Evolutionary conservation across 2,888 invertebrate species (phyloP), one percentile per base, ranked within the genome.

Genomic region (Thera obeliscata): DNA sequence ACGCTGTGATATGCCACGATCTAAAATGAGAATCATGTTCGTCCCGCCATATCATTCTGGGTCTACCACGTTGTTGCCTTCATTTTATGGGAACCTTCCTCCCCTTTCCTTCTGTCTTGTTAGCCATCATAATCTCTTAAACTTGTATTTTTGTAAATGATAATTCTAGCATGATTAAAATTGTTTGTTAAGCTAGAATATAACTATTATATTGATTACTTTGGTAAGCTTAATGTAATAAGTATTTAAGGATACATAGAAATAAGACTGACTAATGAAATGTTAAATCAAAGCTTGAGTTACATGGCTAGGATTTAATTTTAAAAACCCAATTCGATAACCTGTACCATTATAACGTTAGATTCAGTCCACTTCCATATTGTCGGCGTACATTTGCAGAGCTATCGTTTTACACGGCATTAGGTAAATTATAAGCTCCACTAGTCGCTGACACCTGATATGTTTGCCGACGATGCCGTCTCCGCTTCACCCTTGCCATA

Each of bases 401-500:
- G 82, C 83, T 87, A 89, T 93, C 90, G 81, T 82, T 87, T 93
- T 93, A 89, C 90, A 85, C 89, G 84, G 89, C 92, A 92, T 93
- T 93, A 93, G 92, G 90, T 90, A 91, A 93, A 93, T 93, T 92
- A 92, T 90, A 91, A 90, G 91, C 90, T 90, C 85, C 84, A 87
- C 89, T 91, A 90, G 87, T 82, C 84, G 81, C 69, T 80, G 90
- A 79, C 86, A 92, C 82, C 73, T 79, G 90, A 93, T 91, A 89
- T 91, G 90, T 91, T 91, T 92, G 89, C 89, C 80, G 83, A 81
- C 82, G 77, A 78, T 83, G 84, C 83, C 82, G 86, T 83, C 85
- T 83, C 84, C 81, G 71, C 84, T 82, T 81, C 80, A 77, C 81
- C 78, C 80, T 74, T 70, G 66, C 52, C 81, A 77, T 74, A 86